phyloP scores from a whole-genome alignment of 2,797 vertebrate genomes.

The Alauda arvensis region DNA sequence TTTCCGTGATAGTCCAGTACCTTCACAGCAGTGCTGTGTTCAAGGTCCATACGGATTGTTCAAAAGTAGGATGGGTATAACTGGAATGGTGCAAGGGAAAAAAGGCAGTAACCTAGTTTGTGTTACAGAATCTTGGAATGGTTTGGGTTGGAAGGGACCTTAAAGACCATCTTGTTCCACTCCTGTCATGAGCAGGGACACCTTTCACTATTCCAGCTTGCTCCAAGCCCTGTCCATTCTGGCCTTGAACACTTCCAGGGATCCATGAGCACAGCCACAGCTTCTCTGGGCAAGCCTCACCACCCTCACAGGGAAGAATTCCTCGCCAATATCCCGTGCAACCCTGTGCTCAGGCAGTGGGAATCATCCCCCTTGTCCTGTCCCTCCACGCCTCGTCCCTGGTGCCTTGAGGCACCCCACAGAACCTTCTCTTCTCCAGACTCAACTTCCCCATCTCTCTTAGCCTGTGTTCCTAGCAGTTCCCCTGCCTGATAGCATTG shows the following conservation, averaged over 20 bases:
- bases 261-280: background rate
- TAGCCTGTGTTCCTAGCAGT: background rate
- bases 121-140: background rate
- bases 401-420: background rate
- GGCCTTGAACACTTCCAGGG: background rate
- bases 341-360: background rate
- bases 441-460: background rate
- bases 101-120: background rate
- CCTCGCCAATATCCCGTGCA: background rate
- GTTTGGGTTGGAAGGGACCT: background rate
- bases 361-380: background rate
- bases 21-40: background rate
- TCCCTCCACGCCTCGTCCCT: background rate
- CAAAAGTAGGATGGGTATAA: background rate
- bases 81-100: background rate
- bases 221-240: background rate
- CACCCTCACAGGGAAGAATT: background rate
- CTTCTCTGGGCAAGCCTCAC: accelerated
- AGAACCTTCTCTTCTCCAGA: background rate
- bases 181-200: background rate
- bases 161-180: background rate
- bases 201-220: background rate
- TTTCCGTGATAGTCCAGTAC: background rate
- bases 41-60: background rate
- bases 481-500: background rate